These are phyloP conservation scores for Dendroctonus ponderosae DNA, from an alignment of 1,140 invertebrate genomes.

Conservation along the genomic window DNA sequence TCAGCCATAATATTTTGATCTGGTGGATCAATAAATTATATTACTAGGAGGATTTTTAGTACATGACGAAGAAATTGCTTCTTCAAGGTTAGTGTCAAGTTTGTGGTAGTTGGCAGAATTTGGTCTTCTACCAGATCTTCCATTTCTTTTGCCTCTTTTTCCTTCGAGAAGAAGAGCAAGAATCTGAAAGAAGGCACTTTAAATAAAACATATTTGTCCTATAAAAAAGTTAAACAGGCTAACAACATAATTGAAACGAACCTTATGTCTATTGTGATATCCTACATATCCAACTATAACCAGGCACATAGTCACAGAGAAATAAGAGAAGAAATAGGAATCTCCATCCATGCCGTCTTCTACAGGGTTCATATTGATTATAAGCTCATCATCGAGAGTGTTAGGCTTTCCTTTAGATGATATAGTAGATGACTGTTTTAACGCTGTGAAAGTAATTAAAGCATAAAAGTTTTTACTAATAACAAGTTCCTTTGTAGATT, in stretches of 20 bases:
- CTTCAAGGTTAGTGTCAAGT: conserved; percentile 62
- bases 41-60: conserved; percentile 44
- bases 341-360: conserved; percentile 47
- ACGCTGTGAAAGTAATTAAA: no score
- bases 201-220: no score
- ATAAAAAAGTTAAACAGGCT: no score
- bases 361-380: conserved; percentile 6
- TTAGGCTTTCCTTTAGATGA: conserved; percentile 28
- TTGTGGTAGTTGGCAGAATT: conserved; percentile 62
- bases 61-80: conserved; percentile 60
- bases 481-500: no score
- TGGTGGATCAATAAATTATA: conserved; percentile 46
- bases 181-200: conserved; percentile 50
- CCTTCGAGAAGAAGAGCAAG: conserved; percentile 61
- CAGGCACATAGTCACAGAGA: conserved; percentile 59
- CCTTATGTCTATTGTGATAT: conserved; percentile 71
- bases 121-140: conserved; percentile 54
- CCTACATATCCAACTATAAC: conserved; percentile 61
- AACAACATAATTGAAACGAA: conserved; percentile 40
- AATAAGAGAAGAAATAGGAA: conserved; percentile 65
- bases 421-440: not conserved
- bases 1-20: not conserved
- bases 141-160: conserved; percentile 51
- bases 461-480: no score
- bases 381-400: conserved; percentile 15